Conservation (phyloP, 2,113 vertebrate species). For the Indicator indicator region DNA sequence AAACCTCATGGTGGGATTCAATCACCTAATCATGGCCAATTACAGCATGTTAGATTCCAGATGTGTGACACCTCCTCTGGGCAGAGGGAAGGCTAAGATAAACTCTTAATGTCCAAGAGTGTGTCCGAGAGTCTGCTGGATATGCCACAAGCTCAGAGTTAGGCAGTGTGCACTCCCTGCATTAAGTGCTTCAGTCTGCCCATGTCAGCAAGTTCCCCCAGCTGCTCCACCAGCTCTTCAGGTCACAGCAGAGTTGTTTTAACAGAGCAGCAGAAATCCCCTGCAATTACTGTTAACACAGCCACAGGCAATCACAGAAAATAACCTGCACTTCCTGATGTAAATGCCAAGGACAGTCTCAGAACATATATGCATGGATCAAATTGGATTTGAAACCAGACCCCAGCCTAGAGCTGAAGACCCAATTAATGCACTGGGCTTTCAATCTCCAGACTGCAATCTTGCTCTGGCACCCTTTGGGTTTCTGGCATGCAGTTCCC, state of each 20-base stretch:
- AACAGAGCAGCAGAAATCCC: neutral
- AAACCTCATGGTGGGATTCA: neutral
- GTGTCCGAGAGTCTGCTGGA: rapidly evolving
- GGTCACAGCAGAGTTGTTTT: neutral
- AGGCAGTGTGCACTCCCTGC: neutral
- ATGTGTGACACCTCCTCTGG: neutral
- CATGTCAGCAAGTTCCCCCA: rapidly evolving
- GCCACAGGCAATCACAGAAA: neutral
- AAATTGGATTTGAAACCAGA: neutral
- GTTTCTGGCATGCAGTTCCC: neutral
- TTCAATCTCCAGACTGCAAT: neutral
- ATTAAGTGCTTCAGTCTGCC: neutral
- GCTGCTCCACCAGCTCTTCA: neutral
- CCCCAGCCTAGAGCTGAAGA: neutral
- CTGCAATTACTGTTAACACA: neutral
- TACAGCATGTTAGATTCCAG: neutral
- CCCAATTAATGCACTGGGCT: neutral
- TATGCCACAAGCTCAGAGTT: neutral
- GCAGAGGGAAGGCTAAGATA: neutral
- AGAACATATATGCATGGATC: neutral
- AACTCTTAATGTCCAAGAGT: neutral
- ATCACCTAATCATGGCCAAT: neutral
- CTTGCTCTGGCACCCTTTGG: neutral
- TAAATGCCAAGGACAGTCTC: neutral
- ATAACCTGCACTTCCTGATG: neutral